Evolutionary conservation across 2,113 vertebrate genomes (phyloP).

Genomic region (Chaetops frenatus): DNA sequence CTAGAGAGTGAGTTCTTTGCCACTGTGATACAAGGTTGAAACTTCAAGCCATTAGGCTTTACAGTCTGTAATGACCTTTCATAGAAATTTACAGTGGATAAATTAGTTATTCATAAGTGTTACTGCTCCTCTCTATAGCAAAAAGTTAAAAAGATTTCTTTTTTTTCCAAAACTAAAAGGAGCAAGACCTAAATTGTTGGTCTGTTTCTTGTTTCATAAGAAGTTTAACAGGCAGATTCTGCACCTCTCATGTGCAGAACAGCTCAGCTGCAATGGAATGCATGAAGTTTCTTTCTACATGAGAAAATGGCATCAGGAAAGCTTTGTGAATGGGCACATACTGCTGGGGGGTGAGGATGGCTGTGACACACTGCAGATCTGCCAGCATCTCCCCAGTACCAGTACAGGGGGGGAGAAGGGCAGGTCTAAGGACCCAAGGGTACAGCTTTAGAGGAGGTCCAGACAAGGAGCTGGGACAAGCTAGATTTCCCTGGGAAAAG

Average conservation of each 20-base stretch:
- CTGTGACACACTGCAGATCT: not conserved
- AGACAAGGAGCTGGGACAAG: not conserved
- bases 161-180: not conserved
- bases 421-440: not conserved
- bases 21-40: not conserved
- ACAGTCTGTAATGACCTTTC: slow-evolving; percentile 7
- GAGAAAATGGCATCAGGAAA: not conserved
- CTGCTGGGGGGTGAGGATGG: not conserved
- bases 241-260: not conserved
- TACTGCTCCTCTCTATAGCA: not conserved
- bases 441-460: not conserved
- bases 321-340: not conserved
- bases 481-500: not conserved
- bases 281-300: not conserved
- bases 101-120: slow-evolving; percentile 23
- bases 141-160: not conserved
- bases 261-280: not conserved
- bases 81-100: not conserved
- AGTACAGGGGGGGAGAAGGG: not conserved
- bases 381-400: not conserved
- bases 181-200: not conserved
- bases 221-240: not conserved
- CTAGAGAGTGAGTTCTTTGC: not conserved
- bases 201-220: not conserved
- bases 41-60: slow-evolving; percentile 14